Evolutionary conservation across 2,797 vertebrate genomes (phyloP), one percentile per base, ranked within the genome.

Genomic region (Dryobates pubescens): DNA sequence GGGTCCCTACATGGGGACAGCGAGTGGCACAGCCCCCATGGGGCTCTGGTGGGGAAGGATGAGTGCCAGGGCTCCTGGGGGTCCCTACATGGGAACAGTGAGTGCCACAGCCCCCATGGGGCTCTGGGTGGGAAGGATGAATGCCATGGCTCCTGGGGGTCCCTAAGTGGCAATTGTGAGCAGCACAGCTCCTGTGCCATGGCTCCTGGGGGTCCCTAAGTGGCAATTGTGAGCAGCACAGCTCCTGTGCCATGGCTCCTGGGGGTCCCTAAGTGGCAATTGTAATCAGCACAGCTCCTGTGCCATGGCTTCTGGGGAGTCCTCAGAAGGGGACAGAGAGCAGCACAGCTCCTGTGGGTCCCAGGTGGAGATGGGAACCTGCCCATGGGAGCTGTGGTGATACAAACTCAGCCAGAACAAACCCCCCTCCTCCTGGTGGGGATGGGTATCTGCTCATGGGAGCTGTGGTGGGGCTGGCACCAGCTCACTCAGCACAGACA

Each of bases 381-480:
- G 16, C 45, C 10, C 4, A 0, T 27, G 51, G 41, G 34, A 34
- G 32, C 54, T 19, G 57, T 0, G 2, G 3, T 32, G 68, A 43
- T 7, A 43, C 41, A 43, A 43, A 43, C 41, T 43, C 41, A 43
- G 41, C 41, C 41, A 43, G 41, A 43, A 17, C 41, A 43, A 43
- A 3, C 16, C 41, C 41, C 16, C 6, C 41, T 43, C 41, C 15
- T 43, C 41, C 41, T 17, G 56, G 22, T 3, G 11, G 73, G 30
- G 62, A 43, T 10, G 1, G 20, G 43, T 27, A 29, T 14, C 34
- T 29, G 17, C 53, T 11, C 4, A 0, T 19, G 53, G 43, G n/a
- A 36, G 30, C 54, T 22, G 58, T 0, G 2, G 3, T 32, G 69
- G 38, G 0, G 0, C 38, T 1, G 1, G 14, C 47, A 57, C 24